Evolutionary conservation across 2,113 vertebrate species (phyloP), one percentile per base, ranked within the genome.

Genomic region (Perca flavescens): DNA sequence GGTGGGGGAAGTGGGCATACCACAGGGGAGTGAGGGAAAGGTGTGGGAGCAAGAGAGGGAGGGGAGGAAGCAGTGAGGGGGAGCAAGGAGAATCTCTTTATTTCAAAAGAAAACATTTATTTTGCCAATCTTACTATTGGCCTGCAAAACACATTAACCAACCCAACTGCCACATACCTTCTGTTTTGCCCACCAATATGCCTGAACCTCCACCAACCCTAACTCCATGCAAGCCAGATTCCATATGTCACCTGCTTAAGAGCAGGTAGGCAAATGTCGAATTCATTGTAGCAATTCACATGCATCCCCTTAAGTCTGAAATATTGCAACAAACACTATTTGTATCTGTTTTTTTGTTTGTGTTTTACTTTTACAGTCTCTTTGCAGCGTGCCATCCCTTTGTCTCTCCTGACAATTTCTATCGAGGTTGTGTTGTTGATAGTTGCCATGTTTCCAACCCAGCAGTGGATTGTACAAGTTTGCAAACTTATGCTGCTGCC

Each of bases 361-460:
- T 71, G 6, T 65, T 74, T 77, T 72, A 34, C 52, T 61, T 88
- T 80, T 22, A 56, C 89, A 96, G 96, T 73, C 61, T 95, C 54
- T 96, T 96, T 88, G 89, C 84, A 65, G 86, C 62, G 2, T 96
- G 96, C 65, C 95, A 95, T 79, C 53, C 79, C 0, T 58, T 87
- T 46, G 65, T 96, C 36, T 87, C 91, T 0, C 94, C 95, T 5
- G 87, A 96, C 1, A 88, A 94, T 63, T 98, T 95, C 95, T 96
- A 97, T 7, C 47, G 63, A 19, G 97, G 97, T 53, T 99, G 98
- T 10, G 1, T 94, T 47, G 99, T 95, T 87, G 98, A 99, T 83
- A 97, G 96, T 60, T 98, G 97, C 82, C 80, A 91, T 0, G 87
- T 96, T 84, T 92, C 93, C 3, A 85, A 89, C 54, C 75, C 84